Conservation (phyloP, 2,888 invertebrate genomes). For the Halocaridina rubra region DNA sequence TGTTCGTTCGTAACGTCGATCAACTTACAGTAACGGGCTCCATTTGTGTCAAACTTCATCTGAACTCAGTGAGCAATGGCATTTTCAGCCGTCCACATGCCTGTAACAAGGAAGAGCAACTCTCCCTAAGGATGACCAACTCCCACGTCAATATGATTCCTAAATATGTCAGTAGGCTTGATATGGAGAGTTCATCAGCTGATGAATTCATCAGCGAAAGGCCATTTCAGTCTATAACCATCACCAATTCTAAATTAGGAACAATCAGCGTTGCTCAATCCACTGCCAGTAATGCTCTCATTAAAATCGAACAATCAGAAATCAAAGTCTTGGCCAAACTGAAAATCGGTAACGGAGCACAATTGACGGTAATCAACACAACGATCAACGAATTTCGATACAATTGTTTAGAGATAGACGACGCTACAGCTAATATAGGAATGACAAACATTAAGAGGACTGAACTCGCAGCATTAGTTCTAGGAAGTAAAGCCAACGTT, state of each 20-base stretch:
- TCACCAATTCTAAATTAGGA: conserved; percentile 1
- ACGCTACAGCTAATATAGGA: conserved; percentile 17
- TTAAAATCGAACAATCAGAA: conserved; percentile 18
- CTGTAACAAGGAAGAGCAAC: neutral
- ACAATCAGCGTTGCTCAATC: neutral
- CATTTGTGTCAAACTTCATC: conserved; percentile 2
- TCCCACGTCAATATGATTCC: conserved; percentile 22
- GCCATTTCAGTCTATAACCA: neutral
- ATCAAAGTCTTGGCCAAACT: conserved; percentile 11
- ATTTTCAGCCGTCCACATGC: neutral
- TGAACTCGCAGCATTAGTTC: conserved; percentile 2
- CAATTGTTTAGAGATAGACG: neutral
- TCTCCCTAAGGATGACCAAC: conserved; percentile 22
- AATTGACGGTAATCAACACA: conserved; percentile 19
- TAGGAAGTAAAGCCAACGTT: conserved; percentile 1
- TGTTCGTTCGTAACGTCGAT: conserved; percentile 18
- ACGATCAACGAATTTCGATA: conserved; percentile 7
- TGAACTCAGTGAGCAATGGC: neutral
- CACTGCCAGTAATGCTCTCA: neutral
- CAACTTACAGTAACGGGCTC: neutral
- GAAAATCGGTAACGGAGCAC: neutral
- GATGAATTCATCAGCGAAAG: neutral
- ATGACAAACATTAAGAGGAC: neutral
- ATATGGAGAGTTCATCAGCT: conserved; percentile 16
- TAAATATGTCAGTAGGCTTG: conserved; percentile 9